phyloP scores from a whole-genome alignment of 2,113 vertebrate genomes.

The Dasyprocta punctata region DNA sequence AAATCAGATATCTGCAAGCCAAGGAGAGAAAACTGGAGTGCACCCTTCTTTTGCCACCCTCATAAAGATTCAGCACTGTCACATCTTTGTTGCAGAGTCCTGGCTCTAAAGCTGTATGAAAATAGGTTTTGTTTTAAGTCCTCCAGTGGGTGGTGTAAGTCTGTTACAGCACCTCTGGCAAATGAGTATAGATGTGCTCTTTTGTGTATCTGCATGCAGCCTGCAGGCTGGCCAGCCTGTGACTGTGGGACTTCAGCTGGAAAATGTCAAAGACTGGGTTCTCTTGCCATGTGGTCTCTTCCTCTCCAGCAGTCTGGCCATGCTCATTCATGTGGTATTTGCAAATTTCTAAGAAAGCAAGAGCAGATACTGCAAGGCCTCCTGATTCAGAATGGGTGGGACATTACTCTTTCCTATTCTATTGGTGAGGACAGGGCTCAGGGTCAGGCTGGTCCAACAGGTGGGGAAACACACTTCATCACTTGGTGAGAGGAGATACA shows the following conservation, averaged over 20 bases:
- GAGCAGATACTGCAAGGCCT: neutral
- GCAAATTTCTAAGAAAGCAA: slow-evolving; percentile 1
- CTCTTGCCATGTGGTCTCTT: neutral
- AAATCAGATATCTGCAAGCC: neutral
- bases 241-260: neutral
- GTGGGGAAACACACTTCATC: neutral
- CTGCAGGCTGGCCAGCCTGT: no score
- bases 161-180: neutral
- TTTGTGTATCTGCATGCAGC: neutral
- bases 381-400: neutral
- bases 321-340: neutral
- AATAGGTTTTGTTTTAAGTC: neutral
- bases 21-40: neutral
- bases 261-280: neutral
- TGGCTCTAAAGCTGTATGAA: neutral
- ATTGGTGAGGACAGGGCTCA: neutral
- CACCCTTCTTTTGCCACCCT: neutral
- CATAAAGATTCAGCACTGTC: neutral
- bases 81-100: neutral
- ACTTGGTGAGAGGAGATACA: neutral
- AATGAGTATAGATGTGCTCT: neutral
- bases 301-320: neutral
- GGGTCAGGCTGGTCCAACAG: neutral
- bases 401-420: neutral
- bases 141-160: neutral